Evolutionary conservation across 2,113 vertebrate genomes (phyloP).

Genomic region (Brachirus orientalis): DNA sequence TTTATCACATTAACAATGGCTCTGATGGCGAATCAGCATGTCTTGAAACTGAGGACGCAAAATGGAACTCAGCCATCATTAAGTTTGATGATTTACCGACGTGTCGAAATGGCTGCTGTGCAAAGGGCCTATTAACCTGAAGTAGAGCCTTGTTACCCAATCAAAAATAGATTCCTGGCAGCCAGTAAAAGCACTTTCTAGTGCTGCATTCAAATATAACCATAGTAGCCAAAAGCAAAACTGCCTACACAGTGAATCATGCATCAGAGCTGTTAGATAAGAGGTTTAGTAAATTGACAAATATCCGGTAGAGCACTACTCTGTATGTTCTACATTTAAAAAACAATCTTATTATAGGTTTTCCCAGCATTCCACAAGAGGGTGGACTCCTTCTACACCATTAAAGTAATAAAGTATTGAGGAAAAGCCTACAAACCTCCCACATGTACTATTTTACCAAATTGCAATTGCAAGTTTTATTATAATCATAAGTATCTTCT

Average conservation of each 20-base stretch:
- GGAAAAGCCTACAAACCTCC: conserved; percentile 50
- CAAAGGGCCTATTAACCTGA: neutral
- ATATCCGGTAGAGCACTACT: neutral
- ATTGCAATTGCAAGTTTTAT: conserved; percentile 38
- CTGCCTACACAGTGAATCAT: conserved; percentile 58
- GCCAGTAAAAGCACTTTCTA: conserved; percentile 15
- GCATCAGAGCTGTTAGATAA: conserved; percentile 51
- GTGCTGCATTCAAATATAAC: conserved; percentile 26
- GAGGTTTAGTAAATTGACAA: conserved; percentile 26
- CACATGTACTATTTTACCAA: conserved; percentile 21
- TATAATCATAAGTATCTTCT: conserved; percentile 12
- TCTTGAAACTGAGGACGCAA: no score
- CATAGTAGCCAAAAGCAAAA: conserved; percentile 30
- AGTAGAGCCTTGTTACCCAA: conserved; percentile 8
- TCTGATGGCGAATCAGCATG: no score
- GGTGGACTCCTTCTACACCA: conserved; percentile 56
- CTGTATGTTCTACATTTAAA: neutral
- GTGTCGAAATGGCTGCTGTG: no score
- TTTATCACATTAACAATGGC: no score
- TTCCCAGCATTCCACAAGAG: conserved; percentile 61
- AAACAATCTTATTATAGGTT: neutral
- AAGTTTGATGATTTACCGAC: no score
- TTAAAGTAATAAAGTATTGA: conserved; percentile 26
- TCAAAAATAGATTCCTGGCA: conserved; percentile 29
- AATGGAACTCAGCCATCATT: no score